Conservation (phyloP, 92 coral and sea anemone species). For the Micromussa lordhowensis region DNA sequence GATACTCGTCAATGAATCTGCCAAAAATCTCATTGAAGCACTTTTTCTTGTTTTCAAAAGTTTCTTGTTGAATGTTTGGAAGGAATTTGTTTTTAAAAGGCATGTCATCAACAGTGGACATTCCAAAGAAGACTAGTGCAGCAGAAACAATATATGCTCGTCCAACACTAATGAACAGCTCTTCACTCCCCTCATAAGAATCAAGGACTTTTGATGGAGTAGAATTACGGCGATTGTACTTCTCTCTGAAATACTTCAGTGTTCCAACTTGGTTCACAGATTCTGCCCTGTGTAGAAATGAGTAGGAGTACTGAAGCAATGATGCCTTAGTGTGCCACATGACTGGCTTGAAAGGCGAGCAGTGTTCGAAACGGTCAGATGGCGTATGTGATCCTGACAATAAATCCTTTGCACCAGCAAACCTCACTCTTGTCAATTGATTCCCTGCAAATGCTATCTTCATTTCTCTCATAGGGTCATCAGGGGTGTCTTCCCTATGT, state of each 20-base stretch:
- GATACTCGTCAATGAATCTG: conserved; percentile 38
- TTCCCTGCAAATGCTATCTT: conserved; percentile 61
- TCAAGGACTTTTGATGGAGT: conserved; percentile 79
- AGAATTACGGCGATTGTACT: conserved; percentile 65
- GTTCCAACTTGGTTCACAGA: conserved; percentile 74
- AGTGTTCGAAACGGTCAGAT: conserved; percentile 70
- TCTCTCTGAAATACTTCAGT: conserved; percentile 77
- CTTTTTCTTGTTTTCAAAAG: conserved; percentile 27
- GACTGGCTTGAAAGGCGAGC: conserved; percentile 74
- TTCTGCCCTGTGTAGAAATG: conserved; percentile 78
- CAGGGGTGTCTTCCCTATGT: conserved; percentile 48
- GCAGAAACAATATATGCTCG: conserved; percentile 70
- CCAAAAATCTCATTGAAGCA: conserved; percentile 36
- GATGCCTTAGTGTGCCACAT: conserved; percentile 80
- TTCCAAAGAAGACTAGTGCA: conserved; percentile 71
- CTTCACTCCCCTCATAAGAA: conserved; percentile 80
- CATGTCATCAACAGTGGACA: conserved; percentile 51
- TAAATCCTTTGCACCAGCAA: conserved; percentile 75
- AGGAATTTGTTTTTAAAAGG: conserved; percentile 23
- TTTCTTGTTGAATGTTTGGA: conserved; percentile 11
- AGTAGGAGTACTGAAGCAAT: conserved; percentile 58
- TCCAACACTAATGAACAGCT: conserved; percentile 75
- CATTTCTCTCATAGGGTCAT: conserved; percentile 73
- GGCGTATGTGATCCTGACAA: conserved; percentile 79
- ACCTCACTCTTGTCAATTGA: conserved; percentile 62